Conservation (phyloP, 2,113 vertebrate genomes). For the Channa argus region DNA sequence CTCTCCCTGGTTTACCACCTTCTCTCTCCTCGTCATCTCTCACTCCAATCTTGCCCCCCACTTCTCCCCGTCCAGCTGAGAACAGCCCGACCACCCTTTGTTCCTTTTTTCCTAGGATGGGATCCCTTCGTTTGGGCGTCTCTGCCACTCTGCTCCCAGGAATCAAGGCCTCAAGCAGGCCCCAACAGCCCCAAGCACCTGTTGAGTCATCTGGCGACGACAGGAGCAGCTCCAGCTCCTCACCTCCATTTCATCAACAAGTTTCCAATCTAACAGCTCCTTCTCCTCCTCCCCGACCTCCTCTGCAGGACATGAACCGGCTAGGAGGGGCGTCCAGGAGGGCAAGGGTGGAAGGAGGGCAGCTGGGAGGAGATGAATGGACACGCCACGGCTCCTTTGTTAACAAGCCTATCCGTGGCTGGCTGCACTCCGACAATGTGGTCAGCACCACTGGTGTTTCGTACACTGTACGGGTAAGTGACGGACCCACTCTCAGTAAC, state of each 20-base stretch:
- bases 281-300: constrained; percentile 86
- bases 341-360: constrained; percentile 96
- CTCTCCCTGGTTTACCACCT: constrained; percentile 75
- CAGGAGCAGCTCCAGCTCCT: constrained; percentile 66
- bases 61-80: constrained; percentile 79
- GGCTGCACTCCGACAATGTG: constrained; percentile 95
- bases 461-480: constrained; percentile 87
- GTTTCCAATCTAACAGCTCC: constrained; percentile 77
- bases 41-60: constrained; percentile 83
- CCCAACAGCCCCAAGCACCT: constrained; percentile 49
- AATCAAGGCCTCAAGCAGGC: constrained; percentile 76
- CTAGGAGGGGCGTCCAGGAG: constrained; percentile 92
- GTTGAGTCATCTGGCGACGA: constrained; percentile 70
- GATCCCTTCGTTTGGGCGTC: constrained; percentile 90
- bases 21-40: constrained; percentile 91
- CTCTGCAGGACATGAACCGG: constrained; percentile 98
- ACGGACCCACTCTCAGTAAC: constrained; percentile 9
- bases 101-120: constrained; percentile 97
- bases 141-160: constrained; percentile 87
- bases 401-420: constrained; percentile 96
- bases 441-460: constrained; percentile 95
- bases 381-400: constrained; percentile 98
- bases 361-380: constrained; percentile 98
- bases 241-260: constrained; percentile 66
- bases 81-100: constrained; percentile 95